Evolutionary conservation across 2,797 vertebrate species (phyloP).

Genomic region (Semaprochilodus insignis): DNA sequence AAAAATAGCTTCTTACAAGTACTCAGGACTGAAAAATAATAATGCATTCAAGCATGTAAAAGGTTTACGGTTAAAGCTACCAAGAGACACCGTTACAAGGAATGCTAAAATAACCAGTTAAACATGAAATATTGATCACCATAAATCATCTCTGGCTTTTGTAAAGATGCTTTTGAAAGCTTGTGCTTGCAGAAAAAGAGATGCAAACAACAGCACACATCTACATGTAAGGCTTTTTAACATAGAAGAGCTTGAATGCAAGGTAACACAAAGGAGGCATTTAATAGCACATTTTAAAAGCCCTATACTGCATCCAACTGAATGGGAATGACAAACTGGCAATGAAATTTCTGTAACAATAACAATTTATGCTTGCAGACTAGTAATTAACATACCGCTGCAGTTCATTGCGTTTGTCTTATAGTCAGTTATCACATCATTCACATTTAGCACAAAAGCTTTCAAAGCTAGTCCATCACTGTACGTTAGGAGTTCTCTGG

Average conservation of each 20-base stretch:
- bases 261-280: background rate
- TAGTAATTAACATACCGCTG: background rate
- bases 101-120: no score
- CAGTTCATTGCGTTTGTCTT: background rate
- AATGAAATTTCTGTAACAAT: background rate
- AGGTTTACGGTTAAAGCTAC: no score
- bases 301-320: background rate
- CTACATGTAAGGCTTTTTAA: background rate
- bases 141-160: no score
- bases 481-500: conserved; percentile 51
- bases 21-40: no score
- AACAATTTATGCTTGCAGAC: background rate
- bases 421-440: background rate
- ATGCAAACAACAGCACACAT: background rate
- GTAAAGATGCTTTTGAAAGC: no score
- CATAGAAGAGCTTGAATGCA: background rate
- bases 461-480: background rate
- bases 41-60: no score
- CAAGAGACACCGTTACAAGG: no score
- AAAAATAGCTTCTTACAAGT: no score
- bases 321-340: background rate
- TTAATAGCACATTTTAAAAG: background rate
- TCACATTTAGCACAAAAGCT: background rate
- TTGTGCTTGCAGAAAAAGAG: no score
- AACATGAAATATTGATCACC: no score